Evolutionary conservation across 2,797 vertebrate genomes (phyloP).

Genomic region (Streptopelia turtur): DNA sequence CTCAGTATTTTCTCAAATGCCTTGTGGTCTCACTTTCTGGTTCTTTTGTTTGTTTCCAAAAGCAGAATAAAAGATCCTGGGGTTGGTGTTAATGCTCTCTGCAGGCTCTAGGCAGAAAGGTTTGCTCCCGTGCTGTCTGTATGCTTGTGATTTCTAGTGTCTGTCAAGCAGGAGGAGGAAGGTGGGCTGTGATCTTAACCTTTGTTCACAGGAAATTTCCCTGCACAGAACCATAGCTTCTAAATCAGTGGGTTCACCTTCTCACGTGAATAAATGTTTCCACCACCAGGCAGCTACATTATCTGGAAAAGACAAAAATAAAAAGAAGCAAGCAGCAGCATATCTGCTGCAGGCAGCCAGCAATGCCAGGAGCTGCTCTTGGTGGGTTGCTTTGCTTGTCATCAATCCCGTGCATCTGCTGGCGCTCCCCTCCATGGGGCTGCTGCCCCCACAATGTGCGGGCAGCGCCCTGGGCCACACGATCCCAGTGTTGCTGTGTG

Average conservation of each 20-base stretch:
- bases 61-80: neutral
- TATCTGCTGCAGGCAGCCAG: neutral
- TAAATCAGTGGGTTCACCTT: neutral
- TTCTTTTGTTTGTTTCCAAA: neutral
- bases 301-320: neutral
- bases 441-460: rapidly evolving
- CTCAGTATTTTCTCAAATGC: neutral
- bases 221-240: neutral
- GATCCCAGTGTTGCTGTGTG: neutral
- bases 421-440: rapidly evolving
- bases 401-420: rapidly evolving
- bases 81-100: neutral
- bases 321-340: neutral
- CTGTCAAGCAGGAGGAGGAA: neutral
- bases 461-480: neutral
- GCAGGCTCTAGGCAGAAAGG: neutral
- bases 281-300: neutral
- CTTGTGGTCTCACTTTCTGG: neutral
- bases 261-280: neutral
- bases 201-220: neutral
- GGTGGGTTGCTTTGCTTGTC: neutral
- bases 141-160: neutral
- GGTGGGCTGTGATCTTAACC: neutral
- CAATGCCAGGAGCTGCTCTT: neutral
- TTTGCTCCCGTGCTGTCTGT: neutral